Evolutionary conservation across 1,140 invertebrate species (phyloP), one percentile per base, ranked within the genome.

Genomic region (Lysiphlebus fabarum): DNA sequence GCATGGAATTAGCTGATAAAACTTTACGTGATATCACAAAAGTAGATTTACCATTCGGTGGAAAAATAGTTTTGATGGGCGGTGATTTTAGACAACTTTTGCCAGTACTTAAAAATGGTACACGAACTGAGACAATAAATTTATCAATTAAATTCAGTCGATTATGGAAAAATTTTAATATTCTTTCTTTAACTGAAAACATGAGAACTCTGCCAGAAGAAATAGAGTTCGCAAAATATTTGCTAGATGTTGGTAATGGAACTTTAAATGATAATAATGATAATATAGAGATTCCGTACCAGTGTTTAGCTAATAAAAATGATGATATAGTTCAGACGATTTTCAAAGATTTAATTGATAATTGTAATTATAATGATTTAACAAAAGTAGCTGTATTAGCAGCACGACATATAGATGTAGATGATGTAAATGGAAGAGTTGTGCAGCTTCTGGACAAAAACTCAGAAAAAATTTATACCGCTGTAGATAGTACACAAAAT

Each of bases 41-140:
- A 43, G 38, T 45, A 41, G n/a, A 56, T 59, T 6, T 60, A 10
- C 64, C 57, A 1, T 69, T 70, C 37, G 69, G 67, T 7, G 67
- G 65, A 14, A 65, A 68, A 63, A 54, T 61, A 17, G 12, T 70
- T 2, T n/a, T 71, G 4, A 53, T 67, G 34, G 65, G 61, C 6
- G 67, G 67, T 8, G 67, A 69, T 57, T 65, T 69, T 58, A 17
- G 65, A 36, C 68, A 70, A 62, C 14, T 62, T 17, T 51, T 68
- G 9, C 68, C 70, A 10, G 62, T 71, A 2, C 61, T 60, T 40
- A 26, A 51, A 34, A 26, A 47, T 36, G 62, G 36, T 49, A 65
- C 65, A 11, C 58, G 55, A 45, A 58, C 40, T 58, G 69, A 69
- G 59, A 56, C 64, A 7, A 17, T 65, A n/a, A 56, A 50, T 53